Conservation (phyloP, 2,888 invertebrate genomes). For the Zele albiditarsus region DNA sequence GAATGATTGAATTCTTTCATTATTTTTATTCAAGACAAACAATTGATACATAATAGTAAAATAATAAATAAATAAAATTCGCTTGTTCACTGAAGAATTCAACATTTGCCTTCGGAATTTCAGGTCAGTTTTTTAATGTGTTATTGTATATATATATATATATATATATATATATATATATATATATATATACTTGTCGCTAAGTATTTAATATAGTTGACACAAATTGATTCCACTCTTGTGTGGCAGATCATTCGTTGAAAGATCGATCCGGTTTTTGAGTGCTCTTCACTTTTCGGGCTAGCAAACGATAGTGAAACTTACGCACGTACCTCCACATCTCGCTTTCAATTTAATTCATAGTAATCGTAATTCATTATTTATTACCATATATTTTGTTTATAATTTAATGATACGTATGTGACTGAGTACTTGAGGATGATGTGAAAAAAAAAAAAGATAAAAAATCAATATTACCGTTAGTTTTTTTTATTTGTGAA, state of each 20-base stretch:
- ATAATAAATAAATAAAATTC: neutral
- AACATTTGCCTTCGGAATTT: slow-evolving; percentile 9
- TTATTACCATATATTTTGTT: neutral
- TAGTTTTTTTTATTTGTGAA: no score
- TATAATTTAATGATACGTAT: neutral
- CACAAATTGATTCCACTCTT: neutral
- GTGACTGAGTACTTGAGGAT: no score
- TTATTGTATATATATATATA: neutral
- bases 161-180: no score
- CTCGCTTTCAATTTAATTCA: slow-evolving; percentile 24
- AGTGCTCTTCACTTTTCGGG: slow-evolving; percentile 31
- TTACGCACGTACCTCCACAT: neutral
- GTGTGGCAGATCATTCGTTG: slow-evolving; percentile 1
- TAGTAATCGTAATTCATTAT: slow-evolving; percentile 4
- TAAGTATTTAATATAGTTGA: neutral
- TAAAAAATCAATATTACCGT: no score
- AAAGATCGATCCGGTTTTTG: slow-evolving; percentile 35
- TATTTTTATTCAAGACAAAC: neutral
- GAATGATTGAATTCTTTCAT: neutral
- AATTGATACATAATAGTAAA: neutral
- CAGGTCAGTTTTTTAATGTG: slow-evolving; percentile 13
- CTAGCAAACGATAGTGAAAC: slow-evolving; percentile 41
- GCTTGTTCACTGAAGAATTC: neutral
- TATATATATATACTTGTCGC: neutral
- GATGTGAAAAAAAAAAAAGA: no score